These are phyloP conservation scores for Dascyllus trimaculatus DNA, from an alignment of 2,113 vertebrate genomes.

Conservation along the genomic window DNA sequence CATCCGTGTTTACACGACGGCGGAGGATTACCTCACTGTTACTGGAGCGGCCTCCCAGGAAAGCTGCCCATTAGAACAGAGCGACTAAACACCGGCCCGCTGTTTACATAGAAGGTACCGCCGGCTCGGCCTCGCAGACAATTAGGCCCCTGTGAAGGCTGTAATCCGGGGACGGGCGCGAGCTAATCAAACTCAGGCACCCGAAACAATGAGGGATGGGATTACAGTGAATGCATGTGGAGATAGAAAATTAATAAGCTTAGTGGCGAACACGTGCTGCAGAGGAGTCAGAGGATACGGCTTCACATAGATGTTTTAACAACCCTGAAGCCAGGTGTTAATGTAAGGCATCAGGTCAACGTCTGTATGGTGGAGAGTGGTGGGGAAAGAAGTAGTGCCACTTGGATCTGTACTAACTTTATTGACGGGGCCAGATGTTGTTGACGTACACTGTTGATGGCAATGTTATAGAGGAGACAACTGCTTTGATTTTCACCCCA, in stretches of 20 bases:
- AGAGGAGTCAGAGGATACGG: not conserved
- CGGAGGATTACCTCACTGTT: conserved; percentile 80
- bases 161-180: conserved; percentile 58
- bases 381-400: too few relatives aligned
- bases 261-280: conserved; percentile 17
- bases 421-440: too few relatives aligned
- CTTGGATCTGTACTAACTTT: too few relatives aligned
- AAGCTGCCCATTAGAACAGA: conserved; percentile 67
- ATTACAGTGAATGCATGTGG: conserved; percentile 30
- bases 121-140: conserved; percentile 58
- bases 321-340: too few relatives aligned
- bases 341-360: too few relatives aligned
- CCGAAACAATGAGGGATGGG: conserved; percentile 58
- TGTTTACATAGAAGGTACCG: conserved; percentile 76
- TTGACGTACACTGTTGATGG: too few relatives aligned
- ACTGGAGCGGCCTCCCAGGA: conserved; percentile 70
- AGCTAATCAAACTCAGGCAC: conserved; percentile 63
- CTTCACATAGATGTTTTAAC: conserved; percentile 1
- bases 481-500: too few relatives aligned
- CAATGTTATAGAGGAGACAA: too few relatives aligned
- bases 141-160: conserved; percentile 55
- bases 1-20: conserved; percentile 79
- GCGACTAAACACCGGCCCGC: conserved; percentile 60
- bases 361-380: too few relatives aligned
- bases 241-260: conserved; percentile 52